These are phyloP conservation scores for Lepus americanus DNA, from an alignment of 2,113 vertebrate species.

Conservation along the genomic window DNA sequence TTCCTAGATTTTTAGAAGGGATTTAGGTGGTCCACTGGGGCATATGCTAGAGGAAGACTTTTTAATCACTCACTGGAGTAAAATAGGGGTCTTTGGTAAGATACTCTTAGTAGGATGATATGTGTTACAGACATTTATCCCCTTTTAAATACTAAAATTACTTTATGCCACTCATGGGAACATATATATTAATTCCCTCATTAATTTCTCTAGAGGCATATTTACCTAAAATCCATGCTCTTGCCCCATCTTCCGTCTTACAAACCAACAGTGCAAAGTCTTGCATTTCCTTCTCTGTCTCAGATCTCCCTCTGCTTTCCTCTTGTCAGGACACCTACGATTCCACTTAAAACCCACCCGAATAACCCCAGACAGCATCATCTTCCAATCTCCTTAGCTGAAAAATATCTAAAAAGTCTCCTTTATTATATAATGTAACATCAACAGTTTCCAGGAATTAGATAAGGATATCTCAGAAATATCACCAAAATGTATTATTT, in stretches of 20 bases:
- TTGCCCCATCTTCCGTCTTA: background rate
- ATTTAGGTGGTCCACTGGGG: background rate
- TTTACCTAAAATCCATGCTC: constrained; percentile 40
- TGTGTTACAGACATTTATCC: background rate
- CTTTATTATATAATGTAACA: background rate
- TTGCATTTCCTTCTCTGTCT: background rate
- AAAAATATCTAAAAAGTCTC: background rate
- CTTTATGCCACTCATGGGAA: background rate
- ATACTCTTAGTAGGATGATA: background rate
- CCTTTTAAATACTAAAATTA: constrained; percentile 49
- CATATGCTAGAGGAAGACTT: background rate
- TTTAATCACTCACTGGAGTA: constrained; percentile 9
- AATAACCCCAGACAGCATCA: background rate
- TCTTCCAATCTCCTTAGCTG: background rate
- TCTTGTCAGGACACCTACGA: background rate
- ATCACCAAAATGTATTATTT: constrained; percentile 19
- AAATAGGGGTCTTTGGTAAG: background rate
- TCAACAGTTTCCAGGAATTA: background rate
- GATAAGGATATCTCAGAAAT: background rate
- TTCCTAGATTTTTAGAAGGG: background rate
- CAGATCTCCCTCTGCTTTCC: background rate
- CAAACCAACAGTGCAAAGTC: background rate
- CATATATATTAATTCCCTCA: background rate
- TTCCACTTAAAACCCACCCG: background rate
- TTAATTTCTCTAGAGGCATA: background rate